Evolutionary conservation across 2,113 vertebrate species (phyloP), one percentile per base, ranked within the genome.

Genomic region (Patagioenas fasciata): DNA sequence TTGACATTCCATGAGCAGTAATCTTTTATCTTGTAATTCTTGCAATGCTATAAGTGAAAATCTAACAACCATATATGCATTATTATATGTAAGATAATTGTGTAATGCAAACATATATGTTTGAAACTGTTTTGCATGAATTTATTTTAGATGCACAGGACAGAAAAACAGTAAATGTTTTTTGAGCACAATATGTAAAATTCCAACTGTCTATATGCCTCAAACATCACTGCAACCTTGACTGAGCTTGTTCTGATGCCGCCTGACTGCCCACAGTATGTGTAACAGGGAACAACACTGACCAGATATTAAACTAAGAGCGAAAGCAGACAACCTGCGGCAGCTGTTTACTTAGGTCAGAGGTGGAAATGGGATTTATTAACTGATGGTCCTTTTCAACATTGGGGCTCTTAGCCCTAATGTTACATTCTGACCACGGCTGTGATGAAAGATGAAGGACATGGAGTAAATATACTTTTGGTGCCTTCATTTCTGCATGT

Each of bases 281-380:
- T 48, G 50, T 53, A 29, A 50, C 14, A n/a, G n/a, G 53, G 57
- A 26, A 38, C 79, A 85, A 6, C 23, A 19, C 24, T 29, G 85
- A 21, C 9, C 61, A 82, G 62, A 19, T 40, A 7, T 23, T 17
- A 13, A 34, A 12, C 44, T 50, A 21, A 72, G 50, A 69, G 40
- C 12, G 65, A 72, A 85, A 66, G 29, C 36, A 65, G 47, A 48
- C 7, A 29, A 20, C 54, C 24, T 36, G 74, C 62, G 70, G 36
- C 44, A 42, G 8, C 9, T 48, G 14, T 80, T 90, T 28, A 6
- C 66, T n/a, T 50, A 15, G 51, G 51, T 42, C 47, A 77, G 56
- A 83, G 42, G 47, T 91, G 42, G 74, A 88, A 94, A 47, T n/a
- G 36, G 42, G 26, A 17, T 78, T 91, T 73, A 53, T 85, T 62